Evolutionary conservation across 2,113 vertebrate species (phyloP), one percentile per base, ranked within the genome.

Genomic region (Nymphicus hollandicus): DNA sequence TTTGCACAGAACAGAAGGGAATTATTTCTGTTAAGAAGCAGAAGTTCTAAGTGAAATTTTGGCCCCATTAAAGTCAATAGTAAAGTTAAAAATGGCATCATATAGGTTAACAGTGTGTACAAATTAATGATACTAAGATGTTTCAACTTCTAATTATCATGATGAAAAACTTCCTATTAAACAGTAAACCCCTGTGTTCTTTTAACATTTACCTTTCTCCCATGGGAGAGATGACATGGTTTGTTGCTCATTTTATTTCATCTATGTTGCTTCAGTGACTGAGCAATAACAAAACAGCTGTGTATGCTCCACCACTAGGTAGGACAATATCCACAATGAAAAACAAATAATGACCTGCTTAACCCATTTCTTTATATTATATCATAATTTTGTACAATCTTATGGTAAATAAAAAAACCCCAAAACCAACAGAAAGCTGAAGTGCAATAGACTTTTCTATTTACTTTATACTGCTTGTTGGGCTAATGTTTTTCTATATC

Each of bases 111-210:
- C 88, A 71, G 43, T 78, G 82, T 96, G 93, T 93, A 92, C 80
- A 94, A 94, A 91, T 94, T 92, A 88, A 86, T 96, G 88, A 81
- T 90, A 81, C 82, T 81, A 95, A 96, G 96, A 63, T 9, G 18
- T 70, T 93, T 96, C 82, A 91, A 96, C 90, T 96, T 95, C 86
- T 96, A 96, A 96, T 95, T 97, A 94, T 95, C 90, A 69, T 91
- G 81, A 95, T 96, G 83, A 95, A 96, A 96, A 97, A 88, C 88
- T 88, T 93, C 60, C 82, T 87, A 88, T 95, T 95, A 91, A 96
- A 96, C 90, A 93, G 71, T 93, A 97, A 96, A 70, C 93, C 86
- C 82, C 92, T 86, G 88, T 94, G 93, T 94, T 93, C 88, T 93
- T 93, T 88, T 94, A 94, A 90, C 93, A 86, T 94, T 96, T 96